These are phyloP conservation scores for Gnatocerus cornutus DNA, from an alignment of 2,888 invertebrate genomes.

Conservation along the genomic window DNA sequence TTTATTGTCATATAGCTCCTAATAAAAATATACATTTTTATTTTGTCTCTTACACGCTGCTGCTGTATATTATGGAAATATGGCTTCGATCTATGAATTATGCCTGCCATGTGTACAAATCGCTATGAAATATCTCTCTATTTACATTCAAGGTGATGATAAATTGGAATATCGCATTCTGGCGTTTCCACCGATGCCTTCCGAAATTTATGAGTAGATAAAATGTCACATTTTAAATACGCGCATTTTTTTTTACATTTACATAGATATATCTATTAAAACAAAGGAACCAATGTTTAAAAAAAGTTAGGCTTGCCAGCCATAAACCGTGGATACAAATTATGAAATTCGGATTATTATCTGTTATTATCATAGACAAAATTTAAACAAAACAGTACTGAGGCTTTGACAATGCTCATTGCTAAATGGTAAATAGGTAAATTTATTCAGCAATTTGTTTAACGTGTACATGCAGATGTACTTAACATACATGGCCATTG, in stretches of 20 bases:
- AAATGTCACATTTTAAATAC: conserved; percentile 17
- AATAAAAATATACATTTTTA: conserved; percentile 54
- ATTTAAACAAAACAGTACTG: too few relatives aligned
- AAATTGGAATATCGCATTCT: conserved; percentile 44
- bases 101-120: conserved; percentile 49
- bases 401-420: too few relatives aligned
- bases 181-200: conserved; percentile 24
- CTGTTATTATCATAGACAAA: too few relatives aligned
- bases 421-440: too few relatives aligned
- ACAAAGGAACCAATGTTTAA: too few relatives aligned
- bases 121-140: conserved; percentile 49
- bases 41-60: conserved; percentile 52
- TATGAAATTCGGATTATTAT: too few relatives aligned
- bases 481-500: too few relatives aligned
- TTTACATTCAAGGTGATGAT: conserved; percentile 51
- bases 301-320: too few relatives aligned
- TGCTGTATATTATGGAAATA: conserved; percentile 48
- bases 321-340: too few relatives aligned
- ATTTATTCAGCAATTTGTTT: too few relatives aligned
- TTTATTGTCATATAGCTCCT: conserved; percentile 61
- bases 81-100: conserved; percentile 50
- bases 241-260: conserved; percentile 1
- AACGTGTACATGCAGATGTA: too few relatives aligned
- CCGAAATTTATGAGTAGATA: conserved; percentile 28
- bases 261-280: too few relatives aligned